Evolutionary conservation across 2,888 invertebrate genomes (phyloP).

Genomic region (Sepioteuthis lessoniana): DNA sequence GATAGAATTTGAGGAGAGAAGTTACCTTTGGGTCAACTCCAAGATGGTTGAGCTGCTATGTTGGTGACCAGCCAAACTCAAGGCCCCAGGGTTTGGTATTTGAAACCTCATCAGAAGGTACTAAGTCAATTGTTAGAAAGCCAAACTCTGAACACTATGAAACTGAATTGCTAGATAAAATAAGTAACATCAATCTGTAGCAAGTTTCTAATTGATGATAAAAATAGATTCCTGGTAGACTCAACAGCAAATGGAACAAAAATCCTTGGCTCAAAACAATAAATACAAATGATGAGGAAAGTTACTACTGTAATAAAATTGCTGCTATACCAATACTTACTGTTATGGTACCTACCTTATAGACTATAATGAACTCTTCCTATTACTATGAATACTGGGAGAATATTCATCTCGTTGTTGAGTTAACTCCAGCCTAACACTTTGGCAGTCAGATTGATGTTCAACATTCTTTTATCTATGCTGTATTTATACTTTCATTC

Average conservation of each 20-base stretch:
- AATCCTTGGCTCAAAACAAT: not conserved
- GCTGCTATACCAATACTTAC: too few relatives aligned
- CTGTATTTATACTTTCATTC: too few relatives aligned
- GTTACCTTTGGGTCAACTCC: constrained; percentile 23
- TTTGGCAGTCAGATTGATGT: too few relatives aligned
- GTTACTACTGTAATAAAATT: too few relatives aligned
- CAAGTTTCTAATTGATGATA: not conserved
- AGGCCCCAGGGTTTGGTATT: not conserved
- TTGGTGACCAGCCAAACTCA: constrained; percentile 15
- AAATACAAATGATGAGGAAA: too few relatives aligned
- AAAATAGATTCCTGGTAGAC: not conserved
- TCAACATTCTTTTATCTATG: too few relatives aligned
- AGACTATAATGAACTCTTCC: too few relatives aligned
- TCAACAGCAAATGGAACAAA: not conserved
- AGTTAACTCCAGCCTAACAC: too few relatives aligned
- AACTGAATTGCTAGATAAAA: not conserved
- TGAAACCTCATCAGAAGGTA: constrained; percentile 10
- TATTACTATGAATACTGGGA: too few relatives aligned
- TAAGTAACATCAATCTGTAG: not conserved
- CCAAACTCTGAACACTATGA: not conserved
- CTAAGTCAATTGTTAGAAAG: not conserved
- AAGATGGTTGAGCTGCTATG: not conserved
- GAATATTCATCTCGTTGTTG: too few relatives aligned
- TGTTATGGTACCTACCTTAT: too few relatives aligned
- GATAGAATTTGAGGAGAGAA: not conserved